A percentile compares a stretch with the other conserved stretches of the same genome.
Conservation (phyloP, 64 coral and sea anemone species). For the Actinia tenebrosa region DNA sequence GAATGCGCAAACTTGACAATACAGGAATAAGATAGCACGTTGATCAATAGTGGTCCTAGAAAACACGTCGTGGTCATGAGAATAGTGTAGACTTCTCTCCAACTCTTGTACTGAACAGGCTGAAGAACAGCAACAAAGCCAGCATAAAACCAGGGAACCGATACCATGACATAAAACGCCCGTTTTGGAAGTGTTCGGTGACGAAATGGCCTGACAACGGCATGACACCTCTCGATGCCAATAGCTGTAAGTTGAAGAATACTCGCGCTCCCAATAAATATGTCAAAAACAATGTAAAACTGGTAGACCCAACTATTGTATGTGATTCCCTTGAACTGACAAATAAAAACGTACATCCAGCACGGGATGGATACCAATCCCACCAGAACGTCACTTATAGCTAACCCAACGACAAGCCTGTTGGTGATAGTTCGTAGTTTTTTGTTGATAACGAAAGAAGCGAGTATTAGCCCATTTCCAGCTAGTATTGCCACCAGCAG, state of each 20-base stretch:
- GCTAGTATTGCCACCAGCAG: slow-evolving; percentile 45
- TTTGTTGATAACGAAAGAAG: slow-evolving; percentile 72
- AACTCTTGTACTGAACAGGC: slow-evolving; percentile 21
- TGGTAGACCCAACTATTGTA: slow-evolving; percentile 22
- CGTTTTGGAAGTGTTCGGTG: slow-evolving; percentile 52
- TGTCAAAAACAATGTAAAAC: slow-evolving; percentile 80
- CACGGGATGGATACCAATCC: slow-evolving; percentile 80
- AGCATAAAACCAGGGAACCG: slow-evolving; percentile 66
- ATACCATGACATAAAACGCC: slow-evolving; percentile 65
- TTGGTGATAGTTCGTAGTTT: slow-evolving; percentile 85
- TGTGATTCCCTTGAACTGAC: slow-evolving; percentile 5
- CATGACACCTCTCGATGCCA: slow-evolving; percentile 80
- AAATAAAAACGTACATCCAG: slow-evolving; percentile 73
- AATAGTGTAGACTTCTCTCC: slow-evolving; percentile 57
- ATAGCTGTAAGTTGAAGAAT: slow-evolving; percentile 84
- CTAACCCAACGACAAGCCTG: slow-evolving; percentile 63
- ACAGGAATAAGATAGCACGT: slow-evolving; percentile 50
- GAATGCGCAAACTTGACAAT: slow-evolving; percentile 43
- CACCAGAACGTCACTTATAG: slow-evolving; percentile 73
- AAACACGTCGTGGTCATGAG: slow-evolving; percentile 63
- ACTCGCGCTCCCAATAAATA: slow-evolving; percentile 83
- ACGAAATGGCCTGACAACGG: slow-evolving; percentile 70
- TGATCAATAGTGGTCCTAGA: slow-evolving; percentile 63
- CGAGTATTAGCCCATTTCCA: slow-evolving; percentile 80
- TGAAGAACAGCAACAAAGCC: slow-evolving; percentile 49